Evolutionary conservation across 1,140 invertebrate species (phyloP).

Genomic region (Papilio xuthus): DNA sequence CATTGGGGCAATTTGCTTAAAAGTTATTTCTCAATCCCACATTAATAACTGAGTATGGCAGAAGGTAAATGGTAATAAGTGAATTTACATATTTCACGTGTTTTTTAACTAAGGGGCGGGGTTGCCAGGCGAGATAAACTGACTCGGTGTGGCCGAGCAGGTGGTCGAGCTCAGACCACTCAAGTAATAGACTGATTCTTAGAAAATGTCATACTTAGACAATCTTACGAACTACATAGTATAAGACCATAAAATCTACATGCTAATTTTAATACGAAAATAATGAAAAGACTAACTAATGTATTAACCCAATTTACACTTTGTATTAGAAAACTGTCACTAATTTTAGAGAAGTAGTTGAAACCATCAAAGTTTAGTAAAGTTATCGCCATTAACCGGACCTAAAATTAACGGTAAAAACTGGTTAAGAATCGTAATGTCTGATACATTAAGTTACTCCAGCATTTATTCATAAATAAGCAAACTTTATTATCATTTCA

Average conservation of each 20-base stretch:
- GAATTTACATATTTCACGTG: slow-evolving; percentile 36
- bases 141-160: slow-evolving; percentile 18
- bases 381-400: not conserved
- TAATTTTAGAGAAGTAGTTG: not conserved
- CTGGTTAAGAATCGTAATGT: not conserved
- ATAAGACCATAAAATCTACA: not conserved
- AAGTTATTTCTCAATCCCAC: slow-evolving; percentile 29
- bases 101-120: slow-evolving; percentile 31
- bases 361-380: not conserved
- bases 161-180: slow-evolving; percentile 10
- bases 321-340: not conserved
- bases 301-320: not conserved
- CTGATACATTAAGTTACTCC: not conserved
- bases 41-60: slow-evolving; percentile 15
- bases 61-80: slow-evolving; percentile 22
- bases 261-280: not conserved
- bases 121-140: slow-evolving; percentile 24
- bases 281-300: not conserved
- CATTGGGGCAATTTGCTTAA: not conserved
- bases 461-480: not conserved
- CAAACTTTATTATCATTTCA: not conserved
- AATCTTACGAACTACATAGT: not conserved
- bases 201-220: slow-evolving; percentile 12
- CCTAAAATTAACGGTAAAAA: slow-evolving; percentile 3
- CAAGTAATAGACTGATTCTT: slow-evolving; percentile 9